phyloP scores from a whole-genome alignment of 2,797 vertebrate genomes.

The Argya squamiceps region DNA sequence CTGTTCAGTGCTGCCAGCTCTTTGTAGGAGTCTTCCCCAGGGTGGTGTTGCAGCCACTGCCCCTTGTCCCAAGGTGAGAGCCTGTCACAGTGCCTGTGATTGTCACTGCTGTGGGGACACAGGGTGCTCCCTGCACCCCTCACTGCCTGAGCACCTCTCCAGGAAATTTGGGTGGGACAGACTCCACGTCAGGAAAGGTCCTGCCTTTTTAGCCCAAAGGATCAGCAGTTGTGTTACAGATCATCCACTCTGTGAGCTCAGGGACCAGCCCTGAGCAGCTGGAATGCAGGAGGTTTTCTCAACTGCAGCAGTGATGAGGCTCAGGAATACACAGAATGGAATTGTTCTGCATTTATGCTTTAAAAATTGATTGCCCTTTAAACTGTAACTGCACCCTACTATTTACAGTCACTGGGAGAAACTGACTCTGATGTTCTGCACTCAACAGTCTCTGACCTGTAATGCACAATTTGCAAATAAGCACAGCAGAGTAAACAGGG shows the following conservation, averaged over 20 bases:
- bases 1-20: not conserved
- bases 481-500: not conserved
- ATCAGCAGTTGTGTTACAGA: not conserved
- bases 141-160: not conserved
- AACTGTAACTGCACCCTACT: not conserved
- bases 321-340: not conserved
- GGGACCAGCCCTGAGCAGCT: not conserved
- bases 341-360: not conserved
- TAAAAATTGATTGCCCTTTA: not conserved
- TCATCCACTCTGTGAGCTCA: not conserved
- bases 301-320: rapidly evolving
- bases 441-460: not conserved
- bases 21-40: not conserved
- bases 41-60: not conserved
- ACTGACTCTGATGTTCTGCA: not conserved
- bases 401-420: not conserved
- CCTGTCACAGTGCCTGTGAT: rapidly evolving
- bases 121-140: not conserved
- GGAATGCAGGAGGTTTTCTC: not conserved
- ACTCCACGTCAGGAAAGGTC: not conserved
- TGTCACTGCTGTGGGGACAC: rapidly evolving
- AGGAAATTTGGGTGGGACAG: not conserved
- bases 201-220: not conserved
- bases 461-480: not conserved
- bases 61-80: not conserved